These are phyloP conservation scores for Salvelinus sp. DNA, from an alignment of 2,113 vertebrate genomes.

Conservation along the genomic window DNA sequence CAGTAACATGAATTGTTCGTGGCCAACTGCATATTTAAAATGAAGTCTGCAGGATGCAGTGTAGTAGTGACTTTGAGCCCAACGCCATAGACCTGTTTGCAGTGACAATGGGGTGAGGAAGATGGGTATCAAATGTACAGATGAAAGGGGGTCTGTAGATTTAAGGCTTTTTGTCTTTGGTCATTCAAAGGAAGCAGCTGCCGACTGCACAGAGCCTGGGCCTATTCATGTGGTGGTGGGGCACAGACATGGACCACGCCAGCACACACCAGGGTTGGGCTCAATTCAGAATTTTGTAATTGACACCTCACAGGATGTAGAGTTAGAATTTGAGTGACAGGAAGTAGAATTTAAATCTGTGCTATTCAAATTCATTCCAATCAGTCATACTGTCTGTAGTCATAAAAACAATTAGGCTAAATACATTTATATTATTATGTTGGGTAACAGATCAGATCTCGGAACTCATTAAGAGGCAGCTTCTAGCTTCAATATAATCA, in stretches of 20 bases:
- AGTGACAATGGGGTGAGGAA: conserved; percentile 60
- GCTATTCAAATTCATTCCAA: no score
- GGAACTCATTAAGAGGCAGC: no score
- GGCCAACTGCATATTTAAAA: not conserved
- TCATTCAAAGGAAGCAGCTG: conserved; percentile 79
- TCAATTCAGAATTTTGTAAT: no score
- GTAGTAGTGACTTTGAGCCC: conserved; percentile 45
- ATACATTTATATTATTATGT: no score
- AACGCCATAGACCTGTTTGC: conserved; percentile 39
- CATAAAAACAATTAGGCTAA: no score
- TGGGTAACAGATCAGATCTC: no score
- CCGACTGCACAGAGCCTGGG: conserved; percentile 65
- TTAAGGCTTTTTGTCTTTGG: conserved; percentile 74
- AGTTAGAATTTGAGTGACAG: no score
- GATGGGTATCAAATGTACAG: conserved; percentile 70
- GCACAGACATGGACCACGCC: conserved; percentile 59
- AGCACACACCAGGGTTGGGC: conserved; percentile 34
- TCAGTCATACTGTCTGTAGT: no score
- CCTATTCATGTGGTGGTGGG: conserved; percentile 67
- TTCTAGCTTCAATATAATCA: no score
- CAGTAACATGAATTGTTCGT: not conserved
- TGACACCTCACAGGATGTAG: no score
- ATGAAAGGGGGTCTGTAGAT: conserved; percentile 73
- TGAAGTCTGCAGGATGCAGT: no score
- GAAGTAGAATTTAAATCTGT: no score